phyloP scores from a whole-genome alignment of 2,113 vertebrate species.

The Sander lucioperca region DNA sequence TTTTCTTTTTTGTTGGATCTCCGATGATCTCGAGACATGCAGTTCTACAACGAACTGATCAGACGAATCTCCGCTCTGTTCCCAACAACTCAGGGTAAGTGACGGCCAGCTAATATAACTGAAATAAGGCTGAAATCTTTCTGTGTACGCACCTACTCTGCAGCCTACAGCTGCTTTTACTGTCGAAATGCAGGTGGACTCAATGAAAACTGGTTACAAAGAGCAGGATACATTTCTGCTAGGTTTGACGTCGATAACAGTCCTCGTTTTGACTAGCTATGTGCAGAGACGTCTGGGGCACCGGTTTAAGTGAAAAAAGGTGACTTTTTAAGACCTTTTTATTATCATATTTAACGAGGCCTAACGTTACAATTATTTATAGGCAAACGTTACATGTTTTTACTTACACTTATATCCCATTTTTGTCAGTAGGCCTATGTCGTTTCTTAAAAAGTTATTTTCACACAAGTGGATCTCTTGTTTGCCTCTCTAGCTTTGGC shows the following conservation, averaged over 20 bases:
- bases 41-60: constrained; percentile 5
- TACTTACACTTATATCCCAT: no score
- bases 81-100: constrained; percentile 30
- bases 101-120: background rate
- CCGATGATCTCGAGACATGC: background rate
- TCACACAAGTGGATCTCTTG: no score
- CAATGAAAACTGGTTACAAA: no score
- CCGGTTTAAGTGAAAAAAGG: no score
- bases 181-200: constrained; percentile 13
- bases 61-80: constrained; percentile 4
- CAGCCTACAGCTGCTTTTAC: background rate
- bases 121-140: background rate
- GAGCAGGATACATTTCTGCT: background rate
- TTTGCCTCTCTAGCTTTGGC: no score
- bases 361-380: no score
- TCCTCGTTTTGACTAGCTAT: background rate
- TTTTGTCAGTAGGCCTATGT: no score
- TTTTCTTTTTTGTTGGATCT: background rate
- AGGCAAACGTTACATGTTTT: no score
- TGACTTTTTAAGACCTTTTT: no score
- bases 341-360: no score
- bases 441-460: no score
- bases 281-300: no score
- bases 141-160: background rate
- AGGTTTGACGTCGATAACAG: background rate